A percentile compares a stretch with the other conserved stretches of the same genome.
Conservation (phyloP, 2,113 vertebrate species). For the Astur gentilis region DNA sequence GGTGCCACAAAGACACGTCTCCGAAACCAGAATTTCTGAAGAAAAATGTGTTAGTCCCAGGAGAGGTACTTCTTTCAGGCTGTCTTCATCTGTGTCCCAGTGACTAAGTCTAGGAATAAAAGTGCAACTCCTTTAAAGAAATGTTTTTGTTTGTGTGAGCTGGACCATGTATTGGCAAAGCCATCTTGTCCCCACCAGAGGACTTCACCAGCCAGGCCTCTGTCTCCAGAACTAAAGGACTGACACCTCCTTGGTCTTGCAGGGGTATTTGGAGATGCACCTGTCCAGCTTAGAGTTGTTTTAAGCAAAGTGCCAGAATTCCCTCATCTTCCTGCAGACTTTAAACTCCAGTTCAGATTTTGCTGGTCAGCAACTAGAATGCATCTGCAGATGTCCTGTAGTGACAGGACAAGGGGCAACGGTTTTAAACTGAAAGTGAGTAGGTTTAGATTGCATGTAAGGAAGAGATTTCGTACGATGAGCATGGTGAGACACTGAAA, state of each 20-base stretch:
- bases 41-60: neutral
- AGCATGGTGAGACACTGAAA: neutral
- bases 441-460: neutral
- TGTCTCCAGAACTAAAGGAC: neutral
- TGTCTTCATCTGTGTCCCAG: neutral
- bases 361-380: neutral
- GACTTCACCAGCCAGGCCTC: neutral
- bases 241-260: neutral
- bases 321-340: neutral
- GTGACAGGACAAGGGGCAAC: neutral
- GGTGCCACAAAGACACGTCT: neutral
- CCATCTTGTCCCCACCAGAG: neutral
- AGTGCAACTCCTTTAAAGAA: neutral
- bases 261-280: neutral
- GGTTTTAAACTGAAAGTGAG: neutral
- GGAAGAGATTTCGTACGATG: neutral
- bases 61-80: neutral
- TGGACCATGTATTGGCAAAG: neutral
- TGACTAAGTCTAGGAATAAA: neutral
- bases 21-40: neutral
- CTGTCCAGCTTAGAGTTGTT: neutral
- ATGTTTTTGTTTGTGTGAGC: neutral
- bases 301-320: neutral
- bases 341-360: neutral
- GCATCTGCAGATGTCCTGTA: neutral